Evolutionary conservation across 2,888 invertebrate species (phyloP), one percentile per base, ranked within the genome.

Genomic region (Cataglyphis altisquamis): DNA sequence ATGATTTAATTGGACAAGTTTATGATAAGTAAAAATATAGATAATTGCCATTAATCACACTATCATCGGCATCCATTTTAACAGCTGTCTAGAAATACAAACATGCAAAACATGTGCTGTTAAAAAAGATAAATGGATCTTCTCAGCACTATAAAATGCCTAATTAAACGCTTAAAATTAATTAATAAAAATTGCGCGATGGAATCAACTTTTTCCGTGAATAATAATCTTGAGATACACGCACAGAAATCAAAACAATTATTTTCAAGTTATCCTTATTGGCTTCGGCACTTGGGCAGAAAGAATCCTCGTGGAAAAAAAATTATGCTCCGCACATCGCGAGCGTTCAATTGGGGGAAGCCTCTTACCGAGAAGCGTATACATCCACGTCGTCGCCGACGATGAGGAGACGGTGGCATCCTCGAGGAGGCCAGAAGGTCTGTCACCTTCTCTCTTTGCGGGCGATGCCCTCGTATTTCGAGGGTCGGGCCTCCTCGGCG

Each of bases 321-420:
- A 52, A 52, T 52, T 2, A 18, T 52, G 32, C 10, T 70, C 70
- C 70, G 70, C 57, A 32, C 70, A 21, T 41, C 57, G 41, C 78
- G 32, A 70, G 41, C 70, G n/a, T 72, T 60, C 41, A 21, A 8
- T 10, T 29, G 41, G 18, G 39, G 25, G 36, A 25, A 48, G 1
- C 67, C 21, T 48, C 90, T 92, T 90, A 93, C 93, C 93, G 88
- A 92, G 91, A 90, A 92, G 91, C 91, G 92, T 91, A 92, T 92
- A 92, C 92, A 93, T 94, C 92, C 93, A 92, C 90, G 90, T 91
- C 90, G 91, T 84, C 88, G 90, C 70, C 91, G 91, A 89, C 86
- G 88, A 85, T 83, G 89, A 88, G 84, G 89, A 88, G 83, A 74
- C 85, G 89, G 90, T 90, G 91, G 89, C 93, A 93, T 93, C 91